A percentile compares a stretch with the other conserved stretches of the same genome.
phyloP scores from a whole-genome alignment of 2,888 invertebrate species.

The Trachelus troglodyta region DNA sequence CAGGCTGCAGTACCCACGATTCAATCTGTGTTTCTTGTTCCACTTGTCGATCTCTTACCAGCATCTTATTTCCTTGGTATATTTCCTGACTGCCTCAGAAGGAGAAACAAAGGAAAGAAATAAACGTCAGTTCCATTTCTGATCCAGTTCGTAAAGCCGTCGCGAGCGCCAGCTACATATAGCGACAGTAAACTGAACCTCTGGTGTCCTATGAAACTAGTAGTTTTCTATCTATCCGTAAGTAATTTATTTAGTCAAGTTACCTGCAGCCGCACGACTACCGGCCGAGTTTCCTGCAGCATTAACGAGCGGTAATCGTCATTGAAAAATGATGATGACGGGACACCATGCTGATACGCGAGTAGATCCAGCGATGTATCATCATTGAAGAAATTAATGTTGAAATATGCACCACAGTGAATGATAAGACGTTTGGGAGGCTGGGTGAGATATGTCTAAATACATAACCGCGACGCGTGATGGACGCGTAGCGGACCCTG shows the following conservation, averaged over 20 bases:
- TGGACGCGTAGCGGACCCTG: conserved; percentile 62
- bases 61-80: background rate
- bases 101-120: background rate
- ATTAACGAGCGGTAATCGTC: conserved; percentile 50
- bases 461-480: conserved; percentile 63
- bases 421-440: conserved; percentile 34
- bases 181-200: background rate
- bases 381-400: conserved; percentile 57
- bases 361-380: conserved; percentile 53
- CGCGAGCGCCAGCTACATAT: background rate
- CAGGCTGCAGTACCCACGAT: background rate
- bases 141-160: background rate
- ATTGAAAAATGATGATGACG: conserved; percentile 44
- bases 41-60: background rate
- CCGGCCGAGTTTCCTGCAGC: conserved; percentile 34
- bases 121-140: background rate
- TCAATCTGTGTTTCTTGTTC: background rate
- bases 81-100: background rate
- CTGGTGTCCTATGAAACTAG: background rate
- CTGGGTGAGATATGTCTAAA: conserved; percentile 60
- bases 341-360: conserved; percentile 46
- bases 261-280: conserved; percentile 26
- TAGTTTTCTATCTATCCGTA: background rate
- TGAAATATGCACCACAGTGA: conserved; percentile 50
- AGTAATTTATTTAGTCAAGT: background rate